phyloP scores from a whole-genome alignment of 1,140 invertebrate species.

The Zaprionus kolodkinae region DNA sequence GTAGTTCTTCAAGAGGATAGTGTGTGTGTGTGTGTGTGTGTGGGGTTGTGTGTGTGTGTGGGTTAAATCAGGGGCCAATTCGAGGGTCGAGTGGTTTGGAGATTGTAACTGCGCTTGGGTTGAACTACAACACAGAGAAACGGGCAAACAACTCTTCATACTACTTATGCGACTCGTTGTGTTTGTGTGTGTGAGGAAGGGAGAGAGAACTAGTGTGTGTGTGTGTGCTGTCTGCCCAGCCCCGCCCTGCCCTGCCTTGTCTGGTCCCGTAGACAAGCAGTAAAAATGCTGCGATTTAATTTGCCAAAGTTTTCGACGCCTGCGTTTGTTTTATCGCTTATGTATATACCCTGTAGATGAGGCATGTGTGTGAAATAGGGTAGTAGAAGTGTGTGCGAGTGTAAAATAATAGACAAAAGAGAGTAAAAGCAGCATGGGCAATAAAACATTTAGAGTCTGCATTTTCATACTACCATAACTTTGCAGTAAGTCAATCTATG shows the following conservation, averaged over 20 bases:
- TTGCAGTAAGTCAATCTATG: not conserved
- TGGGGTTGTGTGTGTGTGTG: too few relatives aligned
- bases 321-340: conserved; percentile 66
- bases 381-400: not conserved
- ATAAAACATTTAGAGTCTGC: too few relatives aligned
- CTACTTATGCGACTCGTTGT: conserved; percentile 3
- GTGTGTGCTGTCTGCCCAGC: conserved; percentile 11
- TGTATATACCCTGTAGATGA: conserved; percentile 39
- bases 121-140: conserved; percentile 20
- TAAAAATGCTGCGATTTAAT: conserved; percentile 68
- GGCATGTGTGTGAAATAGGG: not conserved
- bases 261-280: conserved; percentile 9
- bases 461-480: not conserved
- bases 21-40: too few relatives aligned
- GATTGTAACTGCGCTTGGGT: conserved; percentile 42
- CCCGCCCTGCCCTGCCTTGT: conserved; percentile 1
- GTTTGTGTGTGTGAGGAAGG: not conserved
- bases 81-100: conserved; percentile 42
- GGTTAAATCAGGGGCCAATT: conserved; percentile 12
- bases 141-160: conserved; percentile 31
- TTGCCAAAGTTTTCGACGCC: conserved; percentile 69
- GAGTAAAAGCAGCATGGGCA: not conserved
- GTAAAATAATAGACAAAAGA: not conserved
- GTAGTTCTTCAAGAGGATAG: not conserved
- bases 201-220: not conserved